Base-by-base conservation (phyloP, 2,888 invertebrate genomes). In the Linnaemya vulpina region DNA sequence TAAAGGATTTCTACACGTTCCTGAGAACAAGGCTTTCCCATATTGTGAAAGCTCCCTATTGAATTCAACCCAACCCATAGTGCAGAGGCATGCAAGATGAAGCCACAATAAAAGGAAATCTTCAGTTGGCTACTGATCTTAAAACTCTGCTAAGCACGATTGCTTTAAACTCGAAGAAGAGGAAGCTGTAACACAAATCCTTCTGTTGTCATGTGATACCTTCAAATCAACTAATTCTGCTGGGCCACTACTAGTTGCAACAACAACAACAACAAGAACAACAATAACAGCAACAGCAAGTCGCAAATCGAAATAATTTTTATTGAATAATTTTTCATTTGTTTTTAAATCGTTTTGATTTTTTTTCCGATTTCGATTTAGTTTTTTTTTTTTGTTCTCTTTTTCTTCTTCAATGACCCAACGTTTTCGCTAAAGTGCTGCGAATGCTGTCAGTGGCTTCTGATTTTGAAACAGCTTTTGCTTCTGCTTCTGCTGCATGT, bases 311-410 rank as follows among this genome's bases (percentile, higher is more conserved):
- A 87, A 88, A 87, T 91, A 90, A 91, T 91, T 90, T 91, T 91
- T 91, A 91, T 91, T 91, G 91, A 91, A 91, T 91, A 91, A 91
- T 91, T 91, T 91, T 91, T 91, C 91, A 91, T 91, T 90, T 90
- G 90, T 86, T 79, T 84, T 63, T 67, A 73, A 74, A 79, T 71
- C 53, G 79, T 71, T 74, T 49, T 55, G 38, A 62, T 30, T 71
- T 71, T 68, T 53, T n/a, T 53, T 65, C 15, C n/a, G n/a, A 17
- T 11, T 40, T 22, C n/a, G 7, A 17, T 11, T 40, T 22, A 13
- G 7, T 67, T 83, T 80, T 62, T 30, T 75, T 63, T 68, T 60
- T 11, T 53, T 22, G 49, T 68, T 60, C 1, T 30, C 0, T 55
- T 9, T 17, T 49, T 10, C 13, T 40, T 40, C 46, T 62, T 25